phyloP scores from a whole-genome alignment of 2,113 vertebrate genomes.

The Scortum barcoo region DNA sequence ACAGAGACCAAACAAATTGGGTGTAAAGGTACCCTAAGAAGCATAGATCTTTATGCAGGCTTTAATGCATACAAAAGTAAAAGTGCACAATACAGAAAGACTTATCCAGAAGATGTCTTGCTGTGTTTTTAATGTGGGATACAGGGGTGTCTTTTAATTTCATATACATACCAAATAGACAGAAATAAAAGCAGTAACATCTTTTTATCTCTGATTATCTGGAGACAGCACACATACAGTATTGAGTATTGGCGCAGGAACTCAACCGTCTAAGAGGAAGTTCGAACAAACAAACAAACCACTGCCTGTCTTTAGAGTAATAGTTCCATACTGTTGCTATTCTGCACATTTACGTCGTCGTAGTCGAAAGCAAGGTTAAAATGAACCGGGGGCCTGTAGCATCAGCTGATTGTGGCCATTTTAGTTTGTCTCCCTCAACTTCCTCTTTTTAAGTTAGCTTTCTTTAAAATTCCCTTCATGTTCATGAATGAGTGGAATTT shows the following conservation, averaged over 20 bases:
- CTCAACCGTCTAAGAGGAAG: not conserved
- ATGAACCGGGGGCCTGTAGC: not conserved
- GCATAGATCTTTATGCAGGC: not conserved
- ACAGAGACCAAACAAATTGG: not conserved
- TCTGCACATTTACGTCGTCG: not conserved
- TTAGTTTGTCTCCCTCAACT: constrained; percentile 31
- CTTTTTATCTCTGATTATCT: not conserved
- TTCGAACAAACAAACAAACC: not conserved
- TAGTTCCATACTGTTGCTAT: not conserved
- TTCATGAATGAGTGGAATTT: constrained; percentile 67
- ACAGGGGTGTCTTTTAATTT: not conserved
- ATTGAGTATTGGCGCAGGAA: not conserved
- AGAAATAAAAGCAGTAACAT: not conserved
- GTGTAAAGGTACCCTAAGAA: not conserved
- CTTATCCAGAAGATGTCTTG: not conserved
- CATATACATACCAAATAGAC: not conserved
- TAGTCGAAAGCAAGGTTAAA: not conserved
- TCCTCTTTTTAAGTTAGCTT: constrained; percentile 44
- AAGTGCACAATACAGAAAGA: not conserved
- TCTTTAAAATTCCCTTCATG: constrained; percentile 39
- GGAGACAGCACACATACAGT: not conserved
- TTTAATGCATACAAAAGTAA: too few species aligned
- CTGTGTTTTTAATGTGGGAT: not conserved
- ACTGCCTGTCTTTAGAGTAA: not conserved
- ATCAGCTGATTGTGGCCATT: constrained; percentile 45